A percentile compares a stretch with the other conserved stretches of the same genome.
Conservation (phyloP, 2,797 vertebrate species). For the Crocodylus rhombifer region DNA sequence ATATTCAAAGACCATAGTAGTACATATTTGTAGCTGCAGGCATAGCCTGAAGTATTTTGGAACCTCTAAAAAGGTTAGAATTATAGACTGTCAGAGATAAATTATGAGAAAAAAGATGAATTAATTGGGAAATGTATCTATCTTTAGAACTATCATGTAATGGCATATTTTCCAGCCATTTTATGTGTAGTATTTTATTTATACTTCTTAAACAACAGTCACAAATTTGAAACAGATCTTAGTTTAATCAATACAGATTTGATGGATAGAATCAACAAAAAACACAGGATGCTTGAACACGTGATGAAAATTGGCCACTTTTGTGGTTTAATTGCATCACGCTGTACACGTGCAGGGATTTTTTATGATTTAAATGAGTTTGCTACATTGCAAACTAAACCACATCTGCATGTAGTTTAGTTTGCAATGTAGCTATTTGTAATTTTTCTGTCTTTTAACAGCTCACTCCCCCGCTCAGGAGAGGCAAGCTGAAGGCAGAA, state of each 20-base stretch:
- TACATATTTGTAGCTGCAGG: slow-evolving; percentile 47
- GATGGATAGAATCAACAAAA: neutral
- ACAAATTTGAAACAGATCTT: slow-evolving; percentile 2
- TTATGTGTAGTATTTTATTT: neutral
- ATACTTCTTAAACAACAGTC: neutral
- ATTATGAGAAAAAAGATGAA: neutral
- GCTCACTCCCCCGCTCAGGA: no score
- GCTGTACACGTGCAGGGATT: no score
- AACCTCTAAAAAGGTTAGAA: slow-evolving; percentile 64
- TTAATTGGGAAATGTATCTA: slow-evolving; percentile 1
- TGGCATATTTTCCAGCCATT: neutral
- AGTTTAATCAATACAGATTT: neutral
- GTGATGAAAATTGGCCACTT: no score
- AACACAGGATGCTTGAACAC: no score
- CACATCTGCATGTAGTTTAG: no score
- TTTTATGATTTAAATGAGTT: no score
- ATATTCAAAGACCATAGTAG: slow-evolving; percentile 66
- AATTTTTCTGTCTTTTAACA: no score
- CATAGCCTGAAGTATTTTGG: slow-evolving; percentile 61
- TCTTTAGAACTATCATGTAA: neutral
- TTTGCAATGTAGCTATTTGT: no score
- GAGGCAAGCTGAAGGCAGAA: no score
- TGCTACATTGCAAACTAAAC: no score
- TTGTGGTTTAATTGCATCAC: no score
- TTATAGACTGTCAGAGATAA: slow-evolving; percentile 40